These are phyloP conservation scores for Tolypeutes matacus DNA, from an alignment of 2,797 vertebrate species.

Conservation along the genomic window DNA sequence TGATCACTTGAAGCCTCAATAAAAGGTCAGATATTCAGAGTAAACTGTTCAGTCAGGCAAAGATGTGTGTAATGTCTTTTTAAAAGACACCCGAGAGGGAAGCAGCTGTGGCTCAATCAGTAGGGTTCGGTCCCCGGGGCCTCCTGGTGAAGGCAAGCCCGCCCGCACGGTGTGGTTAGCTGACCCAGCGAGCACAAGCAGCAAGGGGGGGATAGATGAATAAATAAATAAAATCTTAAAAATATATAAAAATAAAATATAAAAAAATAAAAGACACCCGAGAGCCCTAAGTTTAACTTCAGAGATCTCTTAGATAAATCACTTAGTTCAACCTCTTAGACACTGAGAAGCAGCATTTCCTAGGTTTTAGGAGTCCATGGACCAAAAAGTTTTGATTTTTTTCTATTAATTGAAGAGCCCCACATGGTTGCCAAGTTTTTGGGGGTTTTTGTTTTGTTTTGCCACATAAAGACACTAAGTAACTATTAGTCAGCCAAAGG, in stretches of 20 bases:
- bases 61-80: neutral
- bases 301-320: conserved; percentile 9
- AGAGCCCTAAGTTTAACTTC: neutral
- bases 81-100: conserved; percentile 37
- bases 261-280: conserved; percentile 43
- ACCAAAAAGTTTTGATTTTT: neutral
- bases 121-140: no score
- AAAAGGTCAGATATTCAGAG: conserved; percentile 6
- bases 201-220: no score
- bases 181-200: no score
- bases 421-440: neutral
- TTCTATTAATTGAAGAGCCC: neutral
- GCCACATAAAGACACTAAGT: neutral
- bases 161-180: no score
- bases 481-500: neutral
- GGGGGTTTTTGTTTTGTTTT: conserved; percentile 6
- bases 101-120: no score
- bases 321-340: neutral
- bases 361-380: neutral
- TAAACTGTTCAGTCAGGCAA: neutral
- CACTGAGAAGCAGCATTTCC: neutral
- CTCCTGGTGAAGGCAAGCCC: no score
- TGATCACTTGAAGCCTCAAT: conserved; percentile 2
- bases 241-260: no score
- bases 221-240: no score